Percentiles rank a stretch among this genome's conserved stretches.
phyloP scores from a whole-genome alignment of 2,888 invertebrate genomes.

The Pachydiplax longipennis region DNA sequence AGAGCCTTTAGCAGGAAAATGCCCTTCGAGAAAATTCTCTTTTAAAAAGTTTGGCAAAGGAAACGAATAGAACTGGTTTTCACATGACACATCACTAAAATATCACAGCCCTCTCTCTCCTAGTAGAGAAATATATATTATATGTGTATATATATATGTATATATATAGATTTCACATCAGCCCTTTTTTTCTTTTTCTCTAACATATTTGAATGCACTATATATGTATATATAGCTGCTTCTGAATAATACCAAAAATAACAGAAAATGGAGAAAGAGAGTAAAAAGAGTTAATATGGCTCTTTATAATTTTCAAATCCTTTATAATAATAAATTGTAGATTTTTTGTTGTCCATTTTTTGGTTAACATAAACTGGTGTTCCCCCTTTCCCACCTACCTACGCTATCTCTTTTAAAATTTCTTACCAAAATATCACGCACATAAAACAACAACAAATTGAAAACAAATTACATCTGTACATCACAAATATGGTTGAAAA shows the following conservation, averaged over 20 bases:
- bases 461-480: slow-evolving; percentile 45
- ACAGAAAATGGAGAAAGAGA: slow-evolving; percentile 42
- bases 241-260: slow-evolving; percentile 40
- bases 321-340: slow-evolving; percentile 41
- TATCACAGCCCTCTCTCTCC: slow-evolving; percentile 45
- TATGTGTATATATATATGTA: slow-evolving; percentile 29
- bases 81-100: slow-evolving; percentile 43
- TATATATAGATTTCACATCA: slow-evolving; percentile 43
- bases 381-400: slow-evolving; percentile 36
- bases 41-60: slow-evolving; percentile 35
- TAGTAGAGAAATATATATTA: slow-evolving; percentile 44
- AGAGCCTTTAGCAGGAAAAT: slow-evolving; percentile 44
- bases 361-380: slow-evolving; percentile 38
- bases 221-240: slow-evolving; percentile 33
- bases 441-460: slow-evolving; percentile 45
- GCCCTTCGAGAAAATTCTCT: slow-evolving; percentile 38
- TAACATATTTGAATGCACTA: slow-evolving; percentile 42
- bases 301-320: slow-evolving; percentile 29
- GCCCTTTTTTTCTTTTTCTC: slow-evolving; percentile 39
- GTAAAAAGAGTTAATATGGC: slow-evolving; percentile 39
- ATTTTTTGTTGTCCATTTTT: slow-evolving; percentile 19
- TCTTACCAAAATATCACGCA: slow-evolving; percentile 45
- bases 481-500: slow-evolving; percentile 47
- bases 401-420: slow-evolving; percentile 37
- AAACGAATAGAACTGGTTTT: slow-evolving; percentile 40